Evolutionary conservation across 2,888 invertebrate genomes (phyloP).

Genomic region (Acanthococcus lagerstroemiae): DNA sequence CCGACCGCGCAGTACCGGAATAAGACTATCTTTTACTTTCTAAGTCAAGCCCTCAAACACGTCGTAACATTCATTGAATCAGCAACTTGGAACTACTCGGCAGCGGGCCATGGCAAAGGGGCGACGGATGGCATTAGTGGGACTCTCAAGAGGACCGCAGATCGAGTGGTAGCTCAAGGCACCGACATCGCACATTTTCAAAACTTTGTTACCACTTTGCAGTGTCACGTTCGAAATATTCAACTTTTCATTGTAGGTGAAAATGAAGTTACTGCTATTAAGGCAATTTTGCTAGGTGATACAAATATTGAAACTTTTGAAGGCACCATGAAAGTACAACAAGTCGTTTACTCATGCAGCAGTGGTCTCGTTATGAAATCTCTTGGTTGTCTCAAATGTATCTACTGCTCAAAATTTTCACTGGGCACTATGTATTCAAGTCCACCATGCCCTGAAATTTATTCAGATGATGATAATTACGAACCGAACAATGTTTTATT

Average conservation of each 20-base stretch:
- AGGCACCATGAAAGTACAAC: slow-evolving; percentile 29
- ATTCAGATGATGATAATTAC: not conserved
- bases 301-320: slow-evolving; percentile 19
- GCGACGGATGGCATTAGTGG: slow-evolving; percentile 40
- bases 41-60: slow-evolving; percentile 36
- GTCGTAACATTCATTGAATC: slow-evolving; percentile 8
- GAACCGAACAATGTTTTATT: not conserved
- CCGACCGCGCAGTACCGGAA: slow-evolving; percentile 40
- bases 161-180: slow-evolving; percentile 38
- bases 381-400: not conserved
- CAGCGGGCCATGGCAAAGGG: slow-evolving; percentile 40
- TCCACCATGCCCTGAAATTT: not conserved
- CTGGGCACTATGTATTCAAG: not conserved
- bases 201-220: slow-evolving; percentile 35
- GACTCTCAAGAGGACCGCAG: slow-evolving; percentile 40
- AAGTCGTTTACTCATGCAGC: slow-evolving; percentile 1
- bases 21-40: slow-evolving; percentile 39
- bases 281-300: not conserved
- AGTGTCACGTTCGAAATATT: slow-evolving; percentile 35
- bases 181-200: slow-evolving; percentile 38
- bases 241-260: slow-evolving; percentile 1
- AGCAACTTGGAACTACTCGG: slow-evolving; percentile 38
- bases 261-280: slow-evolving; percentile 8
- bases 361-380: not conserved
- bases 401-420: not conserved